Percentiles rank a stretch among this genome's conserved stretches.
Evolutionary conservation across 2,113 vertebrate species (phyloP).

Genomic region (Willisornis vidua): DNA sequence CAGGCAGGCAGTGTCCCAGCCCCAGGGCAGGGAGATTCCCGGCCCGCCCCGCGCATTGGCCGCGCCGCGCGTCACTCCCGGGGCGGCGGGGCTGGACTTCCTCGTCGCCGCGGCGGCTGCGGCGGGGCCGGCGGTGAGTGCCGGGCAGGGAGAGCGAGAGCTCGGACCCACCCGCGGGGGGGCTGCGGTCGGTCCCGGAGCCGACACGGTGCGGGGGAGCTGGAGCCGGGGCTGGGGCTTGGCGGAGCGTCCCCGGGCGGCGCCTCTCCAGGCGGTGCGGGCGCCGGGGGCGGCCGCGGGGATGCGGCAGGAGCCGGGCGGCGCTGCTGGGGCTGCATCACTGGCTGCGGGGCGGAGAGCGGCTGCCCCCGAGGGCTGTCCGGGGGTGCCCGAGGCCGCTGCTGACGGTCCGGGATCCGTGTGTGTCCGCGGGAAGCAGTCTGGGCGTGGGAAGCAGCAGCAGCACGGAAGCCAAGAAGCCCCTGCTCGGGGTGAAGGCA

Average conservation of each 20-base stretch:
- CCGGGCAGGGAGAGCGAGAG: too few relatives aligned
- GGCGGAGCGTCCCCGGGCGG: not conserved
- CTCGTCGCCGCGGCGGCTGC: not conserved
- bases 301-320: not conserved
- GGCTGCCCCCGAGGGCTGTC: not conserved
- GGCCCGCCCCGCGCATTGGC: conserved; percentile 34
- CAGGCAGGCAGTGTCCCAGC: too few relatives aligned
- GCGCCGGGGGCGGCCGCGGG: not conserved
- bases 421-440: not conserved
- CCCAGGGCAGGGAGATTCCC: too few relatives aligned
- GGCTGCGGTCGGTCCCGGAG: not conserved
- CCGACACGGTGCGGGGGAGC: not conserved
- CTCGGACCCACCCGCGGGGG: too few relatives aligned
- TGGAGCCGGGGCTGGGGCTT: not conserved
- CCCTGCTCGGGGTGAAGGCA: not conserved
- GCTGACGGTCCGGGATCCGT: not conserved
- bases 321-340: not conserved
- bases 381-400: not conserved
- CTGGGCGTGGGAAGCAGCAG: not conserved
- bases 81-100: not conserved
- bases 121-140: not conserved
- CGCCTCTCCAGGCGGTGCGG: not conserved
- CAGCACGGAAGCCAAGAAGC: not conserved
- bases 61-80: not conserved
- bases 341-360: not conserved